Conservation (phyloP, 2,113 vertebrate genomes). For the chimpanzee (Pan troglodytes) region DNA sequence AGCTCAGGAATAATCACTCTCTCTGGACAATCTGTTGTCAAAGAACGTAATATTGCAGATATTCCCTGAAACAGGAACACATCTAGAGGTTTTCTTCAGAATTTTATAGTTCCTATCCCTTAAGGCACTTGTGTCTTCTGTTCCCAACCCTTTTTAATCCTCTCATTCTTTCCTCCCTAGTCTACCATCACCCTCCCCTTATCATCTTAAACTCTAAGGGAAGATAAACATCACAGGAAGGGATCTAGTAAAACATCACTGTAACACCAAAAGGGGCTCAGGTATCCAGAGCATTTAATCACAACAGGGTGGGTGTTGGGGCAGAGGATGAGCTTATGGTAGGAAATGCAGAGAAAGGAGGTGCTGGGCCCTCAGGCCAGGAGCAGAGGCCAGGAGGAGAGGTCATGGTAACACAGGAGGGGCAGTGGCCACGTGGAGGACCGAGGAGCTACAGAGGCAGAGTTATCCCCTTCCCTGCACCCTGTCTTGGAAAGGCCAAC, state of each 20-base stretch:
- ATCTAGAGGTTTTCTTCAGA: neutral
- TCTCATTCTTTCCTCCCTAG: neutral
- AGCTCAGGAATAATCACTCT: neutral
- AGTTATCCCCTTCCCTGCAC: rapidly evolving
- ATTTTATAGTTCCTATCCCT: neutral
- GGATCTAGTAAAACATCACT: neutral
- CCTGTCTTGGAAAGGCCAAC: neutral
- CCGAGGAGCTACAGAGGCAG: neutral
- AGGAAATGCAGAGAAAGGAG: neutral
- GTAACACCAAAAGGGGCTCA: neutral
- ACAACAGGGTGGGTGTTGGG: too few relatives aligned
- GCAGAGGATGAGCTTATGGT: neutral
- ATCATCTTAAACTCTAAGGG: neutral
- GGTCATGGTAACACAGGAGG: rapidly evolving
- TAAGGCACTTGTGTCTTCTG: neutral
- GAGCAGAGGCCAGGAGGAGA: neutral
- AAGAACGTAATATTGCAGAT: neutral
- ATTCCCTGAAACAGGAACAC: neutral
- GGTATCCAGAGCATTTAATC: neutral
- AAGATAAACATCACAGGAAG: neutral
- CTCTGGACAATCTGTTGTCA: neutral
- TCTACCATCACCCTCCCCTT: neutral
- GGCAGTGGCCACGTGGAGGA: neutral
- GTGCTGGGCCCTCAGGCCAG: neutral
- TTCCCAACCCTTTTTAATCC: neutral